These are phyloP conservation scores for Rhopalosiphum padi DNA, from an alignment of 1,140 invertebrate species.

Conservation along the genomic window DNA sequence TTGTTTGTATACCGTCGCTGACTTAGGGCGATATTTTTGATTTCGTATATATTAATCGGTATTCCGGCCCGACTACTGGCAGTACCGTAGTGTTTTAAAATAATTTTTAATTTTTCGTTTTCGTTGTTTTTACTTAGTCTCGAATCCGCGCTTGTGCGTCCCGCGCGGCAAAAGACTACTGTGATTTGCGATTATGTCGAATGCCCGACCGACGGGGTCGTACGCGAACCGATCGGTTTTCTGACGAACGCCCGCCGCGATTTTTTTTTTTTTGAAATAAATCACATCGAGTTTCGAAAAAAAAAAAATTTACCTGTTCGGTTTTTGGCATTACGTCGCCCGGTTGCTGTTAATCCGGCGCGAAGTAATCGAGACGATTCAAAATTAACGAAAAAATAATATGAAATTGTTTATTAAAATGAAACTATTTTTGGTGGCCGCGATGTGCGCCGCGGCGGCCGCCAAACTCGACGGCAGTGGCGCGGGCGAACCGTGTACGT, in stretches of 20 bases:
- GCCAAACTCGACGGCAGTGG: conserved; percentile 8
- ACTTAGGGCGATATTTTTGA: too few species aligned
- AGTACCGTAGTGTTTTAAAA: neutral
- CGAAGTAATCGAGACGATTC: too few species aligned
- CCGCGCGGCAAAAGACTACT: neutral
- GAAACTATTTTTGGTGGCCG: conserved; percentile 49
- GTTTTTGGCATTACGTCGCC: neutral
- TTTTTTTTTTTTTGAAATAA: conserved; percentile 12
- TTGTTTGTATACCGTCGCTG: too few species aligned
- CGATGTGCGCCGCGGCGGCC: conserved; percentile 41
- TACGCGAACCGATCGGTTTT: conserved; percentile 19
- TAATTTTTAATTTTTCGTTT: conserved; percentile 7
- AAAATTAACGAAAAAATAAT: neutral
- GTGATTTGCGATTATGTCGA: conserved; percentile 19
- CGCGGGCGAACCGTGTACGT: conserved; percentile 64
- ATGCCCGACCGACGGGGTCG: conserved; percentile 21
- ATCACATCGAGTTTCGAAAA: conserved; percentile 24
- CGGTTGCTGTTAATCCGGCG: too few species aligned
- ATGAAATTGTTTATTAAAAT: conserved; percentile 25
- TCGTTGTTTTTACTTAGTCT: neutral
- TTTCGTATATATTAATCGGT: too few species aligned
- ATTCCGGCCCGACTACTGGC: neutral
- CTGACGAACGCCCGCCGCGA: conserved; percentile 40
- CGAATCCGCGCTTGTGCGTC: neutral
- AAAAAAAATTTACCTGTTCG: neutral